Evolutionary conservation across 2,888 invertebrate species (phyloP).

Genomic region (Glyphotaelius pellucidus): DNA sequence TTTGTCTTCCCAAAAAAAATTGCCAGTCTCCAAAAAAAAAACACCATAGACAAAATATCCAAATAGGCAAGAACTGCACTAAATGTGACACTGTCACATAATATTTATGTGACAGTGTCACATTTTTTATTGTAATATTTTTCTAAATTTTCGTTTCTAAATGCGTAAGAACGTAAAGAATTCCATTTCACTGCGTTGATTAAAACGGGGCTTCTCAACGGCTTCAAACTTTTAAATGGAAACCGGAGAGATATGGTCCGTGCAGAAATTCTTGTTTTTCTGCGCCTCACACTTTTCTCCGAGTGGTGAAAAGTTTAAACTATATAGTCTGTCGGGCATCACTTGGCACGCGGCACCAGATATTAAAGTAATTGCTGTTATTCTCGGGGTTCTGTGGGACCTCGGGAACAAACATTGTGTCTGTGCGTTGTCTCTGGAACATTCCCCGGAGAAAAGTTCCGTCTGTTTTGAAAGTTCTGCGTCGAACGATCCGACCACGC

Average conservation of each 20-base stretch:
- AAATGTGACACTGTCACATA: too few species aligned
- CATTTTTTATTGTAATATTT: background rate
- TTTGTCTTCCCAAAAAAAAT: too few species aligned
- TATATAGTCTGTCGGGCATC: slow-evolving; percentile 35
- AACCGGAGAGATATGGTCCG: background rate
- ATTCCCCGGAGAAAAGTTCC: slow-evolving; percentile 54
- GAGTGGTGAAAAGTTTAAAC: slow-evolving; percentile 12
- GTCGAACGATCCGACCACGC: slow-evolving; percentile 65
- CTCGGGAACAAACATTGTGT: background rate
- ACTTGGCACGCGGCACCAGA: slow-evolving; percentile 24
- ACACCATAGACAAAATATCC: too few species aligned
- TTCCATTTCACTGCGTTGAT: background rate
- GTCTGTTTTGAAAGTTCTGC: slow-evolving; percentile 59
- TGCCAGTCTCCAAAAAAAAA: too few species aligned
- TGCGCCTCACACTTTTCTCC: background rate
- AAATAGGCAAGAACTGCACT: too few species aligned
- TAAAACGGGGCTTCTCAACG: background rate
- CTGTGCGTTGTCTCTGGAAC: background rate
- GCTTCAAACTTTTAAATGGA: background rate
- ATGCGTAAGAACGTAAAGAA: background rate
- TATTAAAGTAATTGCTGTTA: slow-evolving; percentile 41
- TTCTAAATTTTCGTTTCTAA: background rate
- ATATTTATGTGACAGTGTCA: too few species aligned
- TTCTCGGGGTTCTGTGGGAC: background rate
- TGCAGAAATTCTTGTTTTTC: background rate